A percentile compares a stretch with the other conserved stretches of the same genome.
These are phyloP conservation scores for Drosophila heteroneura DNA, from an alignment of 2,888 invertebrate genomes.

Conservation along the genomic window DNA sequence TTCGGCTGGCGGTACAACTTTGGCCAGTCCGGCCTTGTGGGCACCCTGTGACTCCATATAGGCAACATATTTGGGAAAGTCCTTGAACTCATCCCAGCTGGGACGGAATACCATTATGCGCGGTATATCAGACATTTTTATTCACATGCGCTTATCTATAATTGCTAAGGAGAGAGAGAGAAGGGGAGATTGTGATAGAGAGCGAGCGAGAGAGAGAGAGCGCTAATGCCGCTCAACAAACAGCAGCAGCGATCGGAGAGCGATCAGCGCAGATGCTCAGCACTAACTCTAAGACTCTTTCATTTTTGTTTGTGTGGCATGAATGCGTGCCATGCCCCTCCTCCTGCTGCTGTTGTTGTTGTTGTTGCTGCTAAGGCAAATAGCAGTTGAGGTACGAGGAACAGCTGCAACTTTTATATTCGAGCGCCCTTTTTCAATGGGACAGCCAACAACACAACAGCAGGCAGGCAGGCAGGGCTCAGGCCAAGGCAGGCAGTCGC, in stretches of 20 bases:
- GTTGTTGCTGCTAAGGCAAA: conserved; percentile 56
- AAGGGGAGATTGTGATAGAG: neutral
- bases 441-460: conserved; percentile 39
- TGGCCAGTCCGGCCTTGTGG: conserved; percentile 97
- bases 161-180: conserved; percentile 3
- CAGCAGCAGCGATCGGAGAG: conserved; percentile 17
- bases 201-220: neutral
- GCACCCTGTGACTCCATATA: conserved; percentile 97
- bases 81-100: conserved; percentile 98
- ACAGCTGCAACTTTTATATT: conserved; percentile 71
- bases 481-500: conserved; percentile 30
- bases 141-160: conserved; percentile 21
- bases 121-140: conserved; percentile 75
- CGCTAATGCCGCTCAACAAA: neutral
- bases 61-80: conserved; percentile 95
- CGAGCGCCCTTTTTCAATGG: conserved; percentile 72
- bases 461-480: conserved; percentile 28
- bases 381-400: conserved; percentile 47
- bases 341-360: conserved; percentile 15
- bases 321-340: conserved; percentile 27
- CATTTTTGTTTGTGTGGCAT: neutral
- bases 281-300: conserved; percentile 34
- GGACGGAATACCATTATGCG: conserved; percentile 91
- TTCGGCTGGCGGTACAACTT: conserved; percentile 98
- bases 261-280: conserved; percentile 25